Base-by-base conservation (phyloP, 2,797 vertebrate genomes). In the Garrulus glandarius region DNA sequence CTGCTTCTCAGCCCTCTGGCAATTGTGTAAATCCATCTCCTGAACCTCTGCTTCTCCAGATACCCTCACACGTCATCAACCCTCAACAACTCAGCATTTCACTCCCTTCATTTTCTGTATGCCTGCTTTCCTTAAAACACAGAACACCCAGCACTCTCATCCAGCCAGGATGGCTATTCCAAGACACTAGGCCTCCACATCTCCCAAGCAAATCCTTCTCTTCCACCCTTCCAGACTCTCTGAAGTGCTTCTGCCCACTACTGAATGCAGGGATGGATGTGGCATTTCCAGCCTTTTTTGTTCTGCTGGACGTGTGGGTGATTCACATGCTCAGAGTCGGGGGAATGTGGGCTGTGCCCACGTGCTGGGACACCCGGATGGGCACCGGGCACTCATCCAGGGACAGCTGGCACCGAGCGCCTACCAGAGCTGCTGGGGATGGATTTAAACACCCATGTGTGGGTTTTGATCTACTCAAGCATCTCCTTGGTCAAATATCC, bases 331-430 rank as follows among this genome's bases (percentile, higher is more conserved):
- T 39, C 29, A 56, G 71, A 39, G 71, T 56, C 15, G 44, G 29
- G 47, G 36, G 21, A 32, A n/a, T 23, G 27, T 23, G 27, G 70
- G 49, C 13, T 32, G n/a, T 56, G 76, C 61, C 22, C 50, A 65
- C 3, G 1, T 14, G 16, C 5, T 18, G 49, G 8, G 44, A 67
- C 3, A 3, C 16, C 5, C 3, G 11, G 13, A 46, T 18, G 16
- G 8, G 55, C 34, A 37, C 46, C 74, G 55, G 78, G 24, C 43
- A 9, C 74, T 69, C 41, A 77, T 24, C 52, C 65, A 74, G 29
- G 64, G 59, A 55, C 56, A 72, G 60, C 37, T 92, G 26, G 52
- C 15, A 56, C 22, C 5, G 5, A 60, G 41, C 7, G 15, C 27
- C 69, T 11, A 20, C 27, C 46, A 27, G 37, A 56, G 43, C 34